These are phyloP conservation scores for Cochlearius cochlearius DNA, from an alignment of 2,113 vertebrate species.

Conservation along the genomic window DNA sequence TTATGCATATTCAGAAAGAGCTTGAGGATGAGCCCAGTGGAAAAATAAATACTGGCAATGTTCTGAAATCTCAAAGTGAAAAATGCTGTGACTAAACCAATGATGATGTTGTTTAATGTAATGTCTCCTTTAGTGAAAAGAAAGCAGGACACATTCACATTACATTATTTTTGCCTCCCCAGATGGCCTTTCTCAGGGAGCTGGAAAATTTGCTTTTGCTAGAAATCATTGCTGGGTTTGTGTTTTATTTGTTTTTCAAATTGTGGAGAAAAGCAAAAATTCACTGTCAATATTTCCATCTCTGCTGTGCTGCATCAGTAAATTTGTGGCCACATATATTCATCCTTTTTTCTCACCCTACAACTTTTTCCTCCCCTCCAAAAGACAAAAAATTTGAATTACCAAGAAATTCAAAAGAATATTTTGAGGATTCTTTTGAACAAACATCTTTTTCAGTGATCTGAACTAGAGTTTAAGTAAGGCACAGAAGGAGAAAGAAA, in stretches of 20 bases:
- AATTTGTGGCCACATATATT: not conserved
- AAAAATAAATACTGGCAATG: not conserved
- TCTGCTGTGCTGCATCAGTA: not conserved
- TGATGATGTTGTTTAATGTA: not conserved
- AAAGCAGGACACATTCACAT: not conserved
- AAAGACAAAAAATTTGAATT: not conserved
- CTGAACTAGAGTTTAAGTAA: not conserved
- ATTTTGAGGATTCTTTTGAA: not conserved
- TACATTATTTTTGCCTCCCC: not conserved
- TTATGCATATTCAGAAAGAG: not conserved
- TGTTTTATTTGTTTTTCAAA: not conserved
- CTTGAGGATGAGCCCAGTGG: not conserved
- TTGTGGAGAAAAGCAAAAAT: not conserved
- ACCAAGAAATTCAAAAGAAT: not conserved
- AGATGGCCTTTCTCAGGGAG: not conserved
- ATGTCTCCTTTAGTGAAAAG: not conserved
- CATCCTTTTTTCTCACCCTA: not conserved
- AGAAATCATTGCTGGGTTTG: not conserved
- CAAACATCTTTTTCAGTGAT: not conserved
- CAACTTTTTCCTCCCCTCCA: accelerated
- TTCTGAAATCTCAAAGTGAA: not conserved
- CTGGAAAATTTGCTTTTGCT: not conserved
- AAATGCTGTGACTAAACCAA: not conserved
- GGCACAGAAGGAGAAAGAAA: not conserved
- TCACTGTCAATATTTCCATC: not conserved